A percentile compares a stretch with the other conserved stretches of the same genome.
phyloP scores from a whole-genome alignment of 2,113 vertebrate genomes.

The Grantiella picta region DNA sequence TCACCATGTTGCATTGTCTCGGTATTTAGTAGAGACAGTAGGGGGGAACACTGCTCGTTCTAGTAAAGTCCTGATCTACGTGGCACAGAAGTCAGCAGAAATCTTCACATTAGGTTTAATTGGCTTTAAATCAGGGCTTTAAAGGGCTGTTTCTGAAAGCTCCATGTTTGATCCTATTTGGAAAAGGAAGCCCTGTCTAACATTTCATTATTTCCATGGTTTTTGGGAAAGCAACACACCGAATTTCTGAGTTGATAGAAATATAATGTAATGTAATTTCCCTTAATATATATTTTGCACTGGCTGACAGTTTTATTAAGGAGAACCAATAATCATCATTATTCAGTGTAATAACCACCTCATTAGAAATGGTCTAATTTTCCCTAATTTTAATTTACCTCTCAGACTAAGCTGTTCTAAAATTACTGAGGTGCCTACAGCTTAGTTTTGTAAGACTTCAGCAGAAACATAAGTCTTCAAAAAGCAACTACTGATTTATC shows the following conservation, averaged over 20 bases:
- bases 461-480: slow-evolving; percentile 32
- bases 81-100: neutral
- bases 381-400: slow-evolving; percentile 75
- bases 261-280: slow-evolving; percentile 65
- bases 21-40: neutral
- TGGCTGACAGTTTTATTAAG: slow-evolving; percentile 75
- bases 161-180: slow-evolving; percentile 15
- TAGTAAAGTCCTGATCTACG: neutral
- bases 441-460: slow-evolving; percentile 64
- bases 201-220: neutral
- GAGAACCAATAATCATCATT: slow-evolving; percentile 74
- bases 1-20: neutral
- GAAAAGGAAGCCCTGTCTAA: neutral
- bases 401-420: slow-evolving; percentile 49
- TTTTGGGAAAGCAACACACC: slow-evolving; percentile 31
- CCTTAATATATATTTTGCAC: slow-evolving; percentile 72
- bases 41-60: neutral
- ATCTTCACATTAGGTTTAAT: neutral
- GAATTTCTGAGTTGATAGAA: slow-evolving; percentile 53
- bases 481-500: slow-evolving; percentile 28
- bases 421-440: slow-evolving; percentile 58
- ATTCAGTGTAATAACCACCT: slow-evolving; percentile 68
- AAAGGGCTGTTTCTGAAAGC: neutral
- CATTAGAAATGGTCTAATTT: slow-evolving; percentile 75
- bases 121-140: slow-evolving; percentile 1